Evolutionary conservation across 1,140 invertebrate genomes (phyloP), one percentile per base, ranked within the genome.

Genomic region (Drosophila paulistorum): DNA sequence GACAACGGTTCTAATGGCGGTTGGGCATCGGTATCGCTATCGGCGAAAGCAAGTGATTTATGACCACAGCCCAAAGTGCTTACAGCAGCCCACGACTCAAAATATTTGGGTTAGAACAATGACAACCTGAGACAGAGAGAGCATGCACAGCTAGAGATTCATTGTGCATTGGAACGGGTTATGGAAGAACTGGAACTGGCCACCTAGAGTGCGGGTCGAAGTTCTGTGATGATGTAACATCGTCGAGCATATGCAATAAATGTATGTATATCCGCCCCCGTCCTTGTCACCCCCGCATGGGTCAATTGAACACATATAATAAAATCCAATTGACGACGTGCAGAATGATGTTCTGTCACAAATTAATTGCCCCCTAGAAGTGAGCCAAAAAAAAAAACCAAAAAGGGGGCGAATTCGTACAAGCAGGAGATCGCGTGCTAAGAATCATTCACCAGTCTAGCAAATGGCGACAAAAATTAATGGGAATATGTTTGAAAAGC

Each of bases 21-120:
- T 60, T 55, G n/a, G 55, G 41, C 41, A 55, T 11, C 23, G 41
- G 68, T 6, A 30, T 30, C 30, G 30, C 30, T 30, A 30, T 30
- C 30, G 30, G 77, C 54, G 84, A 89, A 89, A 89, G 55, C 65
- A 71, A 63, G 41, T 20, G 65, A 68, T 87, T 89, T 89, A 89
- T 63, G 84, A 66, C 64, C 77, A 63, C 59, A 77, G 66, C 77
- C 72, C 82, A 87, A 87, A 83, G 51, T 42, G 66, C 67, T 73
- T 63, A 69, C 82, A 86, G 68, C 78, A 85, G 81, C 71, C 54
- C 41, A 58, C 57, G 42, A 51, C 77, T 89, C 80, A 83, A 83
- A 89, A 89, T 89, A 89, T 89, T 89, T 89, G 73, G 81, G 78
- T 71, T 64, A n/a, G 23, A 66, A 80, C 83, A 86, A 87, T 67